Evolutionary conservation across 2,113 vertebrate genomes (phyloP), one percentile per base, ranked within the genome.

Genomic region (Rhynchopsitta pachyrhyncha): DNA sequence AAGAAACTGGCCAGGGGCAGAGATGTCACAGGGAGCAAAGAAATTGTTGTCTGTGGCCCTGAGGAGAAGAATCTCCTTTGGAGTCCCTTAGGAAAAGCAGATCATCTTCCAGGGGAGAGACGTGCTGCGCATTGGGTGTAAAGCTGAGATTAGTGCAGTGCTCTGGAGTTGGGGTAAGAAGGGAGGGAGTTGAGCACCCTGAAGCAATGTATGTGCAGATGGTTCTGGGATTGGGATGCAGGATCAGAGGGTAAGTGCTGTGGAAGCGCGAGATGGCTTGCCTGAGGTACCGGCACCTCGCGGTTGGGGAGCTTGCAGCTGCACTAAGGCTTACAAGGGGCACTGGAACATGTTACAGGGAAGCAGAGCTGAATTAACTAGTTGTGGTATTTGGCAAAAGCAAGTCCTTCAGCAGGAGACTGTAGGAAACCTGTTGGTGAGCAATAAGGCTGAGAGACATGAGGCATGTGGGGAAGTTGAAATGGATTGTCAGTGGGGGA

Each of bases 171-270:
- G 2, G 49, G 25, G 49, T 28, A 11, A 44, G 35, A 82, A 12
- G n/a, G 18, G 2, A 1, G 31, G 18, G 3, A 1, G 0, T 1
- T 44, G 69, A 50, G 35, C 3, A 1, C 44, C 55, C 19, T 46
- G 59, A 42, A 59, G 28, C 2, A 7, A n/a, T 0, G 6, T 29
- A 17, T 2, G 2, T 44, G 55, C 17, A 14, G 46, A 39, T 75
- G 50, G 76, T 42, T 67, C n/a, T 33, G 76, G 69, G 53, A 25
- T 0, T n/a, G 79, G 62, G 64, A 28, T 0, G 0, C 19, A 11
- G 17, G 25, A 13, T 33, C 27, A 17, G 37, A 59, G 49, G n/a
- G 23, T 35, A 41, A 49, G 20, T 39, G 39, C 39, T 64, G 47
- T 14, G 17, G 29, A 53, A 59, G 13, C 1, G 28, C 67, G 67